Evolutionary conservation across 2,888 invertebrate species (phyloP), one percentile per base, ranked within the genome.

Genomic region (Antheraea assamensis): DNA sequence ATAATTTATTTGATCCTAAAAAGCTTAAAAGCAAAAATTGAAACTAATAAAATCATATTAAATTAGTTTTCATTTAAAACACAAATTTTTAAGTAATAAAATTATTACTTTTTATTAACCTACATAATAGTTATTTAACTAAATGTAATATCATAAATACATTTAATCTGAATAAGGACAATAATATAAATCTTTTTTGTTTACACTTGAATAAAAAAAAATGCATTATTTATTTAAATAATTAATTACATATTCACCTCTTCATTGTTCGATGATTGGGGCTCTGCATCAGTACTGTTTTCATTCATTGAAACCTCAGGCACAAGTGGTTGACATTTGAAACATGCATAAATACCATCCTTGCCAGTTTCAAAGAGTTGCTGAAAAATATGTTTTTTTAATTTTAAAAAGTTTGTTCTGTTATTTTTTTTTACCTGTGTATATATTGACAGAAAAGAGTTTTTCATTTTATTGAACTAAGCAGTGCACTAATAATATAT

Each of bases 261-360:
- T 75, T 88, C 88, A 78, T 82, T 82, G 64, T 79, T 82, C 24
- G 86, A 82, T 61, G 85, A 76, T 35, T 84, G 84, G 17, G 81
- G 77, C 27, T 84, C 82, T 3, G 83, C 79, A 13, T 87, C 87
- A 2, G 85, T 76, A 24, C 78, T 79, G 77, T 85, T 88, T 74
- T 92, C 92, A 58, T 86, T 92, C 71, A 93, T 86, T 24, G 91
- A 92, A 71, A 94, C 87, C 82, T 94, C 94, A n/a, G 94, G 94
- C 72, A 94, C 93, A 76, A 94, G 84, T 0, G 94, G 95, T 83
- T 94, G 94, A 77, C 95, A 95, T 82, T 94, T 95, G 79, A 92
- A 92, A 79, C 95, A 95, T 58, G 94, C 93, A 76, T 92, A 92
- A 19, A 93, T 87, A 73, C 92, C 93, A 77, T 92, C 91, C 74